Conservation (phyloP, 2,797 vertebrate genomes). For the Hafferia zeledoni region DNA sequence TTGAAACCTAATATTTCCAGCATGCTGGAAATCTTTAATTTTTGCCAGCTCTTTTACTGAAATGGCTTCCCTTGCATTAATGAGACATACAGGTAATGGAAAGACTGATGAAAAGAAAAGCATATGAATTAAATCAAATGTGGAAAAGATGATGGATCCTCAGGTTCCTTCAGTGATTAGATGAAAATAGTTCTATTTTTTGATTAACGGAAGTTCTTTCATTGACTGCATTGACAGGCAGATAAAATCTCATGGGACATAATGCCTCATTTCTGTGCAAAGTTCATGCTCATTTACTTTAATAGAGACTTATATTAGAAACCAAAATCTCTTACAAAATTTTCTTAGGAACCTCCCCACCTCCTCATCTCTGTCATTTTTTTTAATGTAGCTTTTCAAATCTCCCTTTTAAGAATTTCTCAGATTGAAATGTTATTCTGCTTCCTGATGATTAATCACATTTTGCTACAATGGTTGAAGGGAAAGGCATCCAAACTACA, state of each 20-base stretch:
- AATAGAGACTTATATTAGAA: constrained; percentile 13
- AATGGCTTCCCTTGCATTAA: neutral
- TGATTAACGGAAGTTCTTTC: constrained; percentile 42
- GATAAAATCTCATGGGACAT: constrained; percentile 10
- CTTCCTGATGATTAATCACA: neutral
- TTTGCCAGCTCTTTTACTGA: neutral
- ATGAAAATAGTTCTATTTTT: constrained; percentile 47
- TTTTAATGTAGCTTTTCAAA: constrained; percentile 9
- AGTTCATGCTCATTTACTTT: constrained; percentile 30
- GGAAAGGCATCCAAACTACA: neutral
- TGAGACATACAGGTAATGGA: neutral
- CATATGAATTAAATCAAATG: neutral
- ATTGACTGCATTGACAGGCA: neutral
- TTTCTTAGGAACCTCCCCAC: neutral
- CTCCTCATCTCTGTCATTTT: neutral
- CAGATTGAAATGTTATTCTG: neutral
- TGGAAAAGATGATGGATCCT: neutral
- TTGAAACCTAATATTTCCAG: neutral
- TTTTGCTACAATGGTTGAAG: neutral
- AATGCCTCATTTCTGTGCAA: constrained; percentile 21
- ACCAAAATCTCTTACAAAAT: neutral
- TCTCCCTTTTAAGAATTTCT: neutral
- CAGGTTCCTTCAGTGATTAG: neutral
- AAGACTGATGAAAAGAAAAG: constrained; percentile 25
- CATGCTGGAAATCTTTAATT: neutral